Evolutionary conservation across 2,113 vertebrate genomes (phyloP).

Genomic region (Mandrillus leucophaeus): DNA sequence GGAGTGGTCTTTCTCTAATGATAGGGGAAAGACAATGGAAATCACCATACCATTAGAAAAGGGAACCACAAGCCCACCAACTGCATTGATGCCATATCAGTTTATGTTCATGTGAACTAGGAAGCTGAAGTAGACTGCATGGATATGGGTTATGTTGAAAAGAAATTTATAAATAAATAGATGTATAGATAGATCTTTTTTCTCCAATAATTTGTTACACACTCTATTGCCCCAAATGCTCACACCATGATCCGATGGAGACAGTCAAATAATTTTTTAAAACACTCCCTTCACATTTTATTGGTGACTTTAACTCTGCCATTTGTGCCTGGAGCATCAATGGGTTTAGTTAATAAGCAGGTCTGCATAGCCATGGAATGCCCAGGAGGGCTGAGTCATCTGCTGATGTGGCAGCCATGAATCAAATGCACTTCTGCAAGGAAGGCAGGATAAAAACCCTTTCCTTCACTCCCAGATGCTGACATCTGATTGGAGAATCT

Average conservation of each 20-base stretch:
- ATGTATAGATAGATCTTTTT: neutral
- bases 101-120: neutral
- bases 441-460: neutral
- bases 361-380: neutral
- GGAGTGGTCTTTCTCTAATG: neutral
- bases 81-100: neutral
- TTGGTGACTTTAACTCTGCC: neutral
- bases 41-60: neutral
- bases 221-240: neutral
- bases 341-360: neutral
- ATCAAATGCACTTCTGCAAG: neutral
- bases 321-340: neutral
- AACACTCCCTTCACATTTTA: neutral
- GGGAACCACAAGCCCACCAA: neutral
- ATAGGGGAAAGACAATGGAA: neutral
- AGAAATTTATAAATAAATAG: neutral
- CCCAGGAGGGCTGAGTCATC: rapidly evolving
- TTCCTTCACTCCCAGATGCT: neutral
- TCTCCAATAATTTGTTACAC: neutral
- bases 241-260: neutral
- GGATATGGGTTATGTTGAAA: neutral
- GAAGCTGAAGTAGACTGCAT: neutral
- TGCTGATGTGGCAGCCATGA: rapidly evolving
- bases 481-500: neutral
- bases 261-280: neutral